Evolutionary conservation across 1,140 invertebrate species (phyloP).

Genomic region (Notospermus geniculatus): DNA sequence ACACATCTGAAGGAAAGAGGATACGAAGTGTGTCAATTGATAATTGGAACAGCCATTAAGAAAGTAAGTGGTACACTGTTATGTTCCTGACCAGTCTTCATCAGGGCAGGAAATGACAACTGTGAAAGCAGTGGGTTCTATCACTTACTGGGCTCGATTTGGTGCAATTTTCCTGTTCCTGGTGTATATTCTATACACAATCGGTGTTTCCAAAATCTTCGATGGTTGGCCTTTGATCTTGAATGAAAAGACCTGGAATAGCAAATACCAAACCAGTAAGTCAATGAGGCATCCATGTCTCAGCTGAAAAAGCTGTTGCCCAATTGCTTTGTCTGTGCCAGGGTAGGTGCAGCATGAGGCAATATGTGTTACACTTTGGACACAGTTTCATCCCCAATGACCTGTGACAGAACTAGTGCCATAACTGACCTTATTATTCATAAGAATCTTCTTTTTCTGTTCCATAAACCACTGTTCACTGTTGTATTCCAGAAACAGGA

Average conservation of each 20-base stretch:
- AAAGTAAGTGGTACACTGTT: not conserved
- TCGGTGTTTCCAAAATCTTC: slow-evolving; percentile 29
- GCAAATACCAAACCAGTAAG: slow-evolving; percentile 2
- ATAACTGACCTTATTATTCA: slow-evolving; percentile 37
- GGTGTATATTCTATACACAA: slow-evolving; percentile 40
- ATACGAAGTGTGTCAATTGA: not conserved
- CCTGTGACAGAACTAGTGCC: not conserved
- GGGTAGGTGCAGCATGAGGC: no score
- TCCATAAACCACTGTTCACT: slow-evolving; percentile 46
- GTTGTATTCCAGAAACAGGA: slow-evolving; percentile 47
- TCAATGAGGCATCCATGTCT: no score
- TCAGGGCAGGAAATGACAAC: not conserved
- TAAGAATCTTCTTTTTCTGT: slow-evolving; percentile 23
- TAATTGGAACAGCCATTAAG: not conserved
- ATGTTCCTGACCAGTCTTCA: not conserved
- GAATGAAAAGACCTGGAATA: slow-evolving; percentile 40
- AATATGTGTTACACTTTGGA: no score
- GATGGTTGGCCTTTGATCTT: slow-evolving; percentile 38
- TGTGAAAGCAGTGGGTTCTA: no score
- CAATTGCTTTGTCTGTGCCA: not conserved
- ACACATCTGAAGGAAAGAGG: slow-evolving; percentile 40
- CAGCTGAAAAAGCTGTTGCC: no score
- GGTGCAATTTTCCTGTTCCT: slow-evolving; percentile 35
- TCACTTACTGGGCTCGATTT: slow-evolving; percentile 43
- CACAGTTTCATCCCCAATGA: no score